Evolutionary conservation across 2,797 vertebrate genomes (phyloP).

Genomic region (Luscinia luscinia): DNA sequence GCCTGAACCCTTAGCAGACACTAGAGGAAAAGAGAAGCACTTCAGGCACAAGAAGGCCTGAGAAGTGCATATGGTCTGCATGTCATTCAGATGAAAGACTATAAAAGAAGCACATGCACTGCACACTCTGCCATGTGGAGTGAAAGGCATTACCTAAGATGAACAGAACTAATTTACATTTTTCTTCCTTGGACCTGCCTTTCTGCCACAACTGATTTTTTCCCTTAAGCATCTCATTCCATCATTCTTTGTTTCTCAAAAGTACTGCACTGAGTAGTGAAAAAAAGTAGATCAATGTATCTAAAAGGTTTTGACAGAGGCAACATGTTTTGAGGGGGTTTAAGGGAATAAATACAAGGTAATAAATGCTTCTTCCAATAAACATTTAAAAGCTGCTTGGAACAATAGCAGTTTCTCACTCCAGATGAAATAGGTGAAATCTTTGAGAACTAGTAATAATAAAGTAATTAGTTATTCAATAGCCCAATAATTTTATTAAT

Average conservation of each 20-base stretch:
- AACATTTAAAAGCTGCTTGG: conserved; percentile 23
- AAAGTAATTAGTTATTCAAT: not conserved
- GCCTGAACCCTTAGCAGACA: not conserved
- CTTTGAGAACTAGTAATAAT: not conserved
- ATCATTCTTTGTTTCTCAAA: not conserved
- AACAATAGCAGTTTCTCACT: not conserved
- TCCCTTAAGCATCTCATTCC: not conserved
- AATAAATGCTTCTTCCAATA: not conserved
- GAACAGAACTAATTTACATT: not conserved
- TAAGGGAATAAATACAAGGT: not conserved
- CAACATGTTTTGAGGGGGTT: not conserved
- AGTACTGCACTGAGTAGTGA: not conserved
- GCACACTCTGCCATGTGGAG: rapidly evolving
- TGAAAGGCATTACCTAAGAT: not conserved
- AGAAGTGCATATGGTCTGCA: not conserved
- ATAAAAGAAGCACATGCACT: not conserved
- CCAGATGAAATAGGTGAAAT: not conserved
- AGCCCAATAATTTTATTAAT: not conserved
- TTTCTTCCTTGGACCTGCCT: not conserved
- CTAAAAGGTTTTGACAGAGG: not conserved
- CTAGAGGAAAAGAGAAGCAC: not conserved
- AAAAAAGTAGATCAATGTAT: not conserved
- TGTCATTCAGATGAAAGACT: not conserved
- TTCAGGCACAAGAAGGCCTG: too few species aligned
- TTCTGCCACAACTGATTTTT: not conserved